A percentile compares a stretch with the other conserved stretches of the same genome.
Conservation (phyloP, 2,888 invertebrate genomes). For the Siphonodentalium dalli region DNA sequence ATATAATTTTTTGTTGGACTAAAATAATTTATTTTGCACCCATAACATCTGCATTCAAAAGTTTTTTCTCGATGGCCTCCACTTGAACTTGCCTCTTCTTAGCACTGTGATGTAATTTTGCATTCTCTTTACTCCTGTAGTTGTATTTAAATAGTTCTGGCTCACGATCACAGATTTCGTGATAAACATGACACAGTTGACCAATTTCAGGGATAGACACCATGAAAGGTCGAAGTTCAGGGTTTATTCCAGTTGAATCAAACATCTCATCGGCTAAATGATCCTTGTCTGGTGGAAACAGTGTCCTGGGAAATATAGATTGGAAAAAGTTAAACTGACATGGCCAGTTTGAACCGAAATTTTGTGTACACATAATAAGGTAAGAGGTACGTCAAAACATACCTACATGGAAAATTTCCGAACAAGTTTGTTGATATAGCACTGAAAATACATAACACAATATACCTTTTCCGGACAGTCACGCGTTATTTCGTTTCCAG, state of each 20-base stretch:
- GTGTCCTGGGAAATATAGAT: conserved; percentile 66
- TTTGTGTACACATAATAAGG: too few species aligned
- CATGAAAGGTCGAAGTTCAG: conserved; percentile 75
- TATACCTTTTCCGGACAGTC: too few species aligned
- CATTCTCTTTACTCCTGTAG: conserved; percentile 70
- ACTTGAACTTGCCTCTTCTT: conserved; percentile 9
- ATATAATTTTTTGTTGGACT: not conserved
- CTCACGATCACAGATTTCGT: conserved; percentile 70
- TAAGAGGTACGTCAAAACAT: too few species aligned
- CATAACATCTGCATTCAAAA: conserved; percentile 1
- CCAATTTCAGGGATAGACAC: conserved; percentile 81
- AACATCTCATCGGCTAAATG: conserved; percentile 76
- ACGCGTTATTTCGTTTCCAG: too few species aligned
- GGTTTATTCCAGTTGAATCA: conserved; percentile 76
- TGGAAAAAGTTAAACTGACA: not conserved
- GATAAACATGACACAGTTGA: conserved; percentile 80
- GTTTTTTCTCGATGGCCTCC: conserved; percentile 13
- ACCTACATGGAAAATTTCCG: too few species aligned
- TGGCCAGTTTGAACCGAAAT: not conserved
- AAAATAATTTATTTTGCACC: not conserved
- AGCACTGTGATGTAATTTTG: conserved; percentile 27
- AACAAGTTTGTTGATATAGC: too few species aligned
- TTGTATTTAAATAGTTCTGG: conserved; percentile 71
- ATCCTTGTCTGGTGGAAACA: conserved; percentile 79
- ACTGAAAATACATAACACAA: not conserved